Base-by-base conservation (phyloP, 2,113 vertebrate species). In the Silurus meridionalis region DNA sequence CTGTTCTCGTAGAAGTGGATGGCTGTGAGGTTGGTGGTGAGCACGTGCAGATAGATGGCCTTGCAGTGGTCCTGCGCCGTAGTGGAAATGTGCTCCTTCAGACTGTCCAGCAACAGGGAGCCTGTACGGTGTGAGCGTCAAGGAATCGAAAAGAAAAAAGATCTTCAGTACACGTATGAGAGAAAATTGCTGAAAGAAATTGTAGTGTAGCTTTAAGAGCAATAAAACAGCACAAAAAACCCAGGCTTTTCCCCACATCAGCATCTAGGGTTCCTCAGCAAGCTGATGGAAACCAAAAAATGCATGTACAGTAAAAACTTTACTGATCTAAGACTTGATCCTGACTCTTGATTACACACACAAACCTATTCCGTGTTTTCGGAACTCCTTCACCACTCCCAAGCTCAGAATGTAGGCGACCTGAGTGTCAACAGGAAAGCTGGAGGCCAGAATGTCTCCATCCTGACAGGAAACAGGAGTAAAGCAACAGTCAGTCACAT, bases 1-100 rank as follows among this genome's bases (percentile, higher is more conserved):
- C 98, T 96, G 95, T 98, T 98, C 92, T 99, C 97, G 0, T 99
- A 99, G 94, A 99, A 99, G 93, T 94, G 95, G 93, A 99, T 99
- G 92, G 98, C 98, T 77, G 96, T 97, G 93, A 92, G 97, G 94
- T 99, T 99, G 87, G 97, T 98, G 93, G 97, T 99, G 91, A 99
- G 96, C 79, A 99, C 98, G 0, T 99, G 98, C 82, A 99, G 95
- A 92, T 99, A 99, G 93, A 99, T 97, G 83, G 98, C 98, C 94
- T 99, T 99, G 93, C 98, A 99, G 92, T 99, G 98, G 92, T 99
- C 98, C 91, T 99, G 98, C 84, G 97, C 97, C 0, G 95, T 98
- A 0, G 96, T 98, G 0, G 97, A 99, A 91, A 99, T 99, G 91
- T 99, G 97, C 93, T 98, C 97, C 95, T 99, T 99, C 89, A 99